Evolutionary conservation across 2,797 vertebrate species (phyloP), one percentile per base, ranked within the genome.

Genomic region (Gobionotothen gibberifrons): DNA sequence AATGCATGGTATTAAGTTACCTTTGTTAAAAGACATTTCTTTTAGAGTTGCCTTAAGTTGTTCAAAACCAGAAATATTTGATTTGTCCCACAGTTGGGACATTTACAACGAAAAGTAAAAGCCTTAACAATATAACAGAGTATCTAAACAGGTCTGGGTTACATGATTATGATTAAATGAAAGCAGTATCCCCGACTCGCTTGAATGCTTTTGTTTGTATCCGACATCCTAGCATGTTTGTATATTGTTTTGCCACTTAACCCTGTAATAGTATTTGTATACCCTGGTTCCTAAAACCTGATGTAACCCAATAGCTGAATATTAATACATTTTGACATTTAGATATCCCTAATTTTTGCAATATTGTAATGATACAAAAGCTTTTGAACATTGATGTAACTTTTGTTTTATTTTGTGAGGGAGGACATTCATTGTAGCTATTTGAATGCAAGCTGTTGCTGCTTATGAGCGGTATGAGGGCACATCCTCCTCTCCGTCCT

Each of bases 401-500:
- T 36, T 17, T 40, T n/a, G 22, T 32, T 57, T 26, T n/a, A 29
- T 46, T 62, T 7, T 11, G 44, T 10, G 9, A 40, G 4, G 46
- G 6, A 59, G 13, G 48, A 22, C 11, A 5, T 49, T 22, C 13
- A 36, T 40, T n/a, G 0, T 36, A 48, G 17, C 63, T 26, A 36
- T 64, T 61, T 66, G 0, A 0, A 3, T 22, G 39, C 15, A 26
- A 7, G 61, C 54, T 56, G 55, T 15, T 49, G 61, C 17, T 46
- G 63, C 74, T 52, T 17, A 5, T 48, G 62, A 72, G 71, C 67
- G 14, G 57, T 49, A 22, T 16, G 44, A n/a, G 44, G 44, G 42
- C 52, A 43, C 66, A 56, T 56, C 73, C 56, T 80, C 71, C 22
- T 69, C 60, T 74, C 32, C 15, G 22, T 60, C 76, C 80, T 47